Evolutionary conservation across 2,113 vertebrate genomes (phyloP), one percentile per base, ranked within the genome.

Genomic region (Hippolais icterina): DNA sequence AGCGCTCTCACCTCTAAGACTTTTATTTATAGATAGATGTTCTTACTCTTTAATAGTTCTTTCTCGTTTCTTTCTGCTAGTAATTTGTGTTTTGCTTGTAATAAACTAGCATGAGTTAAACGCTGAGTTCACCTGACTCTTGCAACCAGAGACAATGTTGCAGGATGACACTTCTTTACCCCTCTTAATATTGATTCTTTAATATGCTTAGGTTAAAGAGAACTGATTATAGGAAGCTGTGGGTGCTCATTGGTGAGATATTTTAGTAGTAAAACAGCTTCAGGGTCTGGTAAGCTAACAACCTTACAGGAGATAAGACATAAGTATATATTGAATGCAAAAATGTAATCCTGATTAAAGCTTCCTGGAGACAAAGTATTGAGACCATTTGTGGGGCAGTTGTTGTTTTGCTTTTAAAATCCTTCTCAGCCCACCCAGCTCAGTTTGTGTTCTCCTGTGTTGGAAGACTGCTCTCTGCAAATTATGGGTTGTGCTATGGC

Each of bases 161-260:
- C 37, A 76, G 66, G 37, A 57, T 93, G 66, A 82, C 61, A 60
- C 50, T 88, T 92, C 47, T 82, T 93, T 87, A 49, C 84, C 50
- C 46, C 5, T 91, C 54, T 83, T 80, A 69, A 61, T 92, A 92
- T 64, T 46, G 59, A 83, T 90, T 81, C 72, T 94, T 90, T 94
- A 89, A 93, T 89, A 83, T 89, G 83, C 77, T 93, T 93, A 70
- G 13, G 69, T 84, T 85, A 29, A 76, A 94, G 57, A 75, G 71
- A 89, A 84, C 81, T 76, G 75, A 76, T 96, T 94, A 85, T 63
- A 82, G 42, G 65, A 89, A 76, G 53, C 84, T 89, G 44, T n/a
- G 66, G 70, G 29, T 75, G 70, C 49, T 91, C 54, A 63, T 37
- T 84, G 79, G 78, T 74, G 78, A 91, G 87, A 59, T 91, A 87